phyloP scores from a whole-genome alignment of 2,888 invertebrate genomes.

The Noctua comes region DNA sequence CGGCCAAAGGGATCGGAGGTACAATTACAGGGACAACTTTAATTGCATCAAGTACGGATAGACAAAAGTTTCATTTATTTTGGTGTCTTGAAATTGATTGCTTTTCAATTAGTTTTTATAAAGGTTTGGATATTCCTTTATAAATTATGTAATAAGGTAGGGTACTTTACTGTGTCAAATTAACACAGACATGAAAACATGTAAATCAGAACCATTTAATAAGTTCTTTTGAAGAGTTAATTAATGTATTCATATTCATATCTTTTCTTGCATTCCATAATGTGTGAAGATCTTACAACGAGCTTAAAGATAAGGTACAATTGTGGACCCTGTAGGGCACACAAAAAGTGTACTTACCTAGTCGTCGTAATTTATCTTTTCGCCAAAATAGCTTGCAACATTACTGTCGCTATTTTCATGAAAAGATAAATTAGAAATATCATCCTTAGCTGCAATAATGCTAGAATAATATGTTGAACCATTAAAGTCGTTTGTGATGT shows the following conservation, averaged over 20 bases:
- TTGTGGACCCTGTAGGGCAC: too few species aligned
- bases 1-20: slow-evolving; percentile 46
- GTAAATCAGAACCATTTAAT: not conserved
- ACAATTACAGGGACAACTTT: slow-evolving; percentile 53
- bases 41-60: slow-evolving; percentile 43
- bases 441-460: not conserved
- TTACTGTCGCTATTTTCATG: not conserved
- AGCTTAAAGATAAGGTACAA: too few species aligned
- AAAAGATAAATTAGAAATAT: not conserved
- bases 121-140: not conserved
- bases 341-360: not conserved
- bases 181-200: not conserved
- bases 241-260: not conserved
- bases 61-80: slow-evolving; percentile 9
- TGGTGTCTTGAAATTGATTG: not conserved
- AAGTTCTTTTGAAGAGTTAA: not conserved
- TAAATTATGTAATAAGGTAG: not conserved
- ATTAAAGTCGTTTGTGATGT: not conserved
- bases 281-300: too few species aligned
- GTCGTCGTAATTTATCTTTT: not conserved
- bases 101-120: not conserved
- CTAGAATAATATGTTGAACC: not conserved
- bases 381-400: not conserved
- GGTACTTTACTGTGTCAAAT: not conserved
- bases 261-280: too few species aligned